Evolutionary conservation across 2,113 vertebrate genomes (phyloP), one percentile per base, ranked within the genome.

Genomic region (Centropus unirufus): DNA sequence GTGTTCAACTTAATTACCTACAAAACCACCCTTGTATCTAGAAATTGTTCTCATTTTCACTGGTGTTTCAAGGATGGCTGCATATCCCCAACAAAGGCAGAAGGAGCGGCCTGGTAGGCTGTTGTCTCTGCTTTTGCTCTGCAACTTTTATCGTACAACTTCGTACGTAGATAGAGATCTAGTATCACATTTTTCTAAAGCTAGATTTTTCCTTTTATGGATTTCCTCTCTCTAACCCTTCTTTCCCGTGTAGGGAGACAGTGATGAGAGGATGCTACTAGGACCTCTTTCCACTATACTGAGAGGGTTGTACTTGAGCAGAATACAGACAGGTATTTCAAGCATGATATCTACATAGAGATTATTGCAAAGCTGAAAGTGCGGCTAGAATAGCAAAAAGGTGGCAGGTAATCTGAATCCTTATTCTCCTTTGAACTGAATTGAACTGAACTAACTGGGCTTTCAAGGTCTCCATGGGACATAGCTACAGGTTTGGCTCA

Each of bases 1-100:
- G n/a, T 24, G 26, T 63, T 77, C 72, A 94, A 58, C 52, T 83
- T 88, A 74, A 92, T 77, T 88, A 30, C 44, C 17, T 74, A 27
- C 64, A 14, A 67, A 95, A 89, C 42, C 8, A 2, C 0, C 0
- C 6, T 20, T 13, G n/a, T 72, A 54, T 78, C 44, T 83, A 87
- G 54, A 79, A 62, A 66, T 58, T 3, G 2, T 89, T 92, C 58
- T 91, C 7, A 12, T 85, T 91, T 83, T 90, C 82, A 14, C 32
- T 46, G 46, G 20, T 62, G 36, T 74, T 83, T 68, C 20, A 49
- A 39, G 66, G 20, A 12, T 76, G 59, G 46, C 62, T 64, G 42
- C 2, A 1, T 24, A 83, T 86, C 64, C 21, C 22, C 39, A 40
- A 40, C 14, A 23, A 8, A 32, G 49, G 66, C 72, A 78, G 83